Percentiles rank a stretch among this genome's conserved stretches.
These are phyloP conservation scores for Boulengerochromis microlepis DNA, from an alignment of 2,113 vertebrate species.

Conservation along the genomic window DNA sequence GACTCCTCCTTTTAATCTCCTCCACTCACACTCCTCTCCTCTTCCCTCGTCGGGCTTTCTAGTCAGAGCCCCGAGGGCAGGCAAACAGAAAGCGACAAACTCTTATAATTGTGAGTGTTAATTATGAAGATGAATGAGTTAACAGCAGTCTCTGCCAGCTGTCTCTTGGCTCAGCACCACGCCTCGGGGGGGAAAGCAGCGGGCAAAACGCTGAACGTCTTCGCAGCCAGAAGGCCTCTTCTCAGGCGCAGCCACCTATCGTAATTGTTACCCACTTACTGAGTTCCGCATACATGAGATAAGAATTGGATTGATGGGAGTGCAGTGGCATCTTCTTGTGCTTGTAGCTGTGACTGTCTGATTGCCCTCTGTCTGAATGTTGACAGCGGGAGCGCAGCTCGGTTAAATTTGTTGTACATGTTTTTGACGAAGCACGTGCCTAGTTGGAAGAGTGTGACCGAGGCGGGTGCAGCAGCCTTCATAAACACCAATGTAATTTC, in stretches of 20 bases:
- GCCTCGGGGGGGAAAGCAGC: not conserved
- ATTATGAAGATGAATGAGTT: constrained; percentile 45
- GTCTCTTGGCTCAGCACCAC: constrained; percentile 1
- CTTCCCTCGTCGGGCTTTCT: not conserved
- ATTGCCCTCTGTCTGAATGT: not conserved
- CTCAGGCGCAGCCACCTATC: not conserved
- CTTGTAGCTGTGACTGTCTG: not conserved
- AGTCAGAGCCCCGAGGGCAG: not conserved
- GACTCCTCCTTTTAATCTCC: not conserved
- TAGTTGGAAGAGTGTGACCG: not conserved
- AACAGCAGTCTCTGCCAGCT: constrained; percentile 36
- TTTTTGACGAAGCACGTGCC: not conserved
- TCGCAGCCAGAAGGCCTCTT: not conserved
- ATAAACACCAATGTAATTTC: not conserved
- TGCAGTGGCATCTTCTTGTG: not conserved
- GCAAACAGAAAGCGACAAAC: not conserved
- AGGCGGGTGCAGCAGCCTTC: not conserved
- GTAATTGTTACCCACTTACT: not conserved
- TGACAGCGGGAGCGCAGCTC: not conserved
- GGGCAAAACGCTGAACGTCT: not conserved
- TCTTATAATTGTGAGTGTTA: constrained; percentile 38
- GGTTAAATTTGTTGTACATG: not conserved
- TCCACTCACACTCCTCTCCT: not conserved
- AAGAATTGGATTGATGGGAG: not conserved
- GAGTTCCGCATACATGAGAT: not conserved